Conservation (phyloP, 1,140 invertebrate species). For the Lepidurus packardi region DNA sequence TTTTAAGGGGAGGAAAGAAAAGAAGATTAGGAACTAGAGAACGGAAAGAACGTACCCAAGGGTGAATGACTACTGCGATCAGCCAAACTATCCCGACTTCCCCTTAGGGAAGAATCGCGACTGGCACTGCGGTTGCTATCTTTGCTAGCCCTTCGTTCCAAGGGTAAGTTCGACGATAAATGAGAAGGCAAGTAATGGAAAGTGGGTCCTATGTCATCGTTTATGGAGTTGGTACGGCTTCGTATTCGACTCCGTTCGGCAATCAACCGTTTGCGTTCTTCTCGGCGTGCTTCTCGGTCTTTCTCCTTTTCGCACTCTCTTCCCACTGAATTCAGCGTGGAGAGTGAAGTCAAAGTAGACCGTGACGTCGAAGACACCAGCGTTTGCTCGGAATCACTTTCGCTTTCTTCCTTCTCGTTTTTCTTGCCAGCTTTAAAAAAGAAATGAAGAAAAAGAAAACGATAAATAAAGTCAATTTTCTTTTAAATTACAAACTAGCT, state of each 20-base stretch:
- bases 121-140: conserved; percentile 32
- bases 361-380: conserved; percentile 31
- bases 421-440: conserved; percentile 23
- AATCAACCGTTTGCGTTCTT: conserved; percentile 37
- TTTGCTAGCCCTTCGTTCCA: conserved; percentile 29
- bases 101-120: conserved; percentile 26
- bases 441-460: not conserved
- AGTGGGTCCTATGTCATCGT: conserved; percentile 25
- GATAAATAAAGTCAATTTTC: not conserved
- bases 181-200: not conserved
- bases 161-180: not conserved
- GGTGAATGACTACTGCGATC: conserved; percentile 19
- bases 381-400: conserved; percentile 34
- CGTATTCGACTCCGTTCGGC: conserved; percentile 34
- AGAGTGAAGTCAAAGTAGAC: conserved; percentile 32
- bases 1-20: no score
- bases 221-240: conserved; percentile 31
- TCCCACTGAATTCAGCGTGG: conserved; percentile 28
- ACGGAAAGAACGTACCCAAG: not conserved
- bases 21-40: no score
- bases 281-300: conserved; percentile 36
- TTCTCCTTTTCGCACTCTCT: conserved; percentile 30
- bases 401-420: conserved; percentile 30
- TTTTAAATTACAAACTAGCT: not conserved
- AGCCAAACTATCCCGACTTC: conserved; percentile 28